Conservation (phyloP, 2,113 vertebrate species). For the Sapayoa aenigma region DNA sequence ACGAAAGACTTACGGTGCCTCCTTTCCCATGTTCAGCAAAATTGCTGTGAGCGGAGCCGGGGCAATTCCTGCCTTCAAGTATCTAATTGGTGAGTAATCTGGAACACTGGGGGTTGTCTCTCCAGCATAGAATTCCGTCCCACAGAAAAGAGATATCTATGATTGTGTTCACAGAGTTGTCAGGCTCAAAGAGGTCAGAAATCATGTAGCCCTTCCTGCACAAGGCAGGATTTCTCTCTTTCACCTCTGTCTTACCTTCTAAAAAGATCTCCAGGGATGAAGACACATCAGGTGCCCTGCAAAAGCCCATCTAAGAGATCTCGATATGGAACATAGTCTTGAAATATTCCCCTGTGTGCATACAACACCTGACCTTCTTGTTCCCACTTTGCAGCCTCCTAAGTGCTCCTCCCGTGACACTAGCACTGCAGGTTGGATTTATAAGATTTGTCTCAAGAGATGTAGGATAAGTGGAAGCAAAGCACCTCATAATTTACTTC, state of each 20-base stretch:
- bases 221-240: background rate
- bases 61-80: constrained; percentile 91
- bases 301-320: background rate
- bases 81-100: constrained; percentile 81
- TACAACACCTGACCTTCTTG: background rate
- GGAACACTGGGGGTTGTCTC: background rate
- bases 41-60: constrained; percentile 82
- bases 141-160: background rate
- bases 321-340: background rate
- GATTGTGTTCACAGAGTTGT: background rate
- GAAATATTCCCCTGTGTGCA: background rate
- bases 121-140: background rate
- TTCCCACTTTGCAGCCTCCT: background rate
- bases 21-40: constrained; percentile 97
- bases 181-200: background rate
- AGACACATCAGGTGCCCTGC: background rate
- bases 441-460: background rate
- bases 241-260: background rate
- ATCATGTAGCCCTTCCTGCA: background rate
- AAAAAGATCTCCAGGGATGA: background rate
- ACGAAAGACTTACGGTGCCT: constrained; percentile 83
- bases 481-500: background rate
- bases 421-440: background rate
- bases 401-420: background rate
- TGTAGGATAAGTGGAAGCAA: background rate